A percentile compares a stretch with the other conserved stretches of the same genome.
Conservation (phyloP, 2,113 vertebrate species). For the Mobula hypostoma region DNA sequence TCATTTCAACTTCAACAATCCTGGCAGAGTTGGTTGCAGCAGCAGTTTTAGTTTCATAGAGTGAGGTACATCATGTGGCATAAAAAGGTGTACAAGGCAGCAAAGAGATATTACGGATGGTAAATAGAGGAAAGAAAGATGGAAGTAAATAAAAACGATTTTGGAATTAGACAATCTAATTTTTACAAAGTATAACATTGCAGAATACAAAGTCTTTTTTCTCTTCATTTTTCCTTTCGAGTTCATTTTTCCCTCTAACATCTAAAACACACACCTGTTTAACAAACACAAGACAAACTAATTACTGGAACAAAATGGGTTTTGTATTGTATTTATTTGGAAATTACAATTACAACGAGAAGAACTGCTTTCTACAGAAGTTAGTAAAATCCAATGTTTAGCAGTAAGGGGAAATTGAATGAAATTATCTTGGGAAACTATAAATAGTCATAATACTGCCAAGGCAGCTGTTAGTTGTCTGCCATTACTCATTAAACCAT, state of each 20-base stretch:
- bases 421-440: slow-evolving; percentile 14
- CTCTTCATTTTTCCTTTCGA: no score
- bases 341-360: slow-evolving; percentile 32
- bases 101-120: no score
- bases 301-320: background rate
- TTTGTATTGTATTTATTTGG: slow-evolving; percentile 30
- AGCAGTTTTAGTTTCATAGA: no score
- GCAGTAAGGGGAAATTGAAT: slow-evolving; percentile 13
- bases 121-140: no score
- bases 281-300: background rate
- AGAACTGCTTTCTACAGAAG: slow-evolving; percentile 23
- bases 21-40: no score
- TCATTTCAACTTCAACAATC: no score
- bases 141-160: no score
- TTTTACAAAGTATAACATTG: background rate
- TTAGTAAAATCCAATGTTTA: slow-evolving; percentile 34
- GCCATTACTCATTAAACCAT: background rate
- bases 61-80: no score
- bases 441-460: background rate
- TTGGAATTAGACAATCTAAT: no score
- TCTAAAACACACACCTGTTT: background rate
- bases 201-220: background rate
- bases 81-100: no score
- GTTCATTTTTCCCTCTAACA: no score
- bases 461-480: background rate